Conservation (phyloP, 2,113 vertebrate genomes). For the Macaca fascicularis region DNA sequence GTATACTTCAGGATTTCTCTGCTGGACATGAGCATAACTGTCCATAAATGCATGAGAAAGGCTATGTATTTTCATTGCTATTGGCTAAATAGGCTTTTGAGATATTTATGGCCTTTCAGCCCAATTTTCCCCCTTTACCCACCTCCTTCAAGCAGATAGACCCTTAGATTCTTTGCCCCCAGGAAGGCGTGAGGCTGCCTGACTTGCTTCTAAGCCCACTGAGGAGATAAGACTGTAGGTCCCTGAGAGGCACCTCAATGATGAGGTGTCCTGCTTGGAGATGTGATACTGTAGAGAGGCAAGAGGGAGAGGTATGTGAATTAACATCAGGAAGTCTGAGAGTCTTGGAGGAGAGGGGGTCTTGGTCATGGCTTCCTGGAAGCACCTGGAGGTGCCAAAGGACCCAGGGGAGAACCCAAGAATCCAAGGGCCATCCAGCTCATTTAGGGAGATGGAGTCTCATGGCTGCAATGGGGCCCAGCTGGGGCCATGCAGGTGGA, state of each 20-base stretch:
- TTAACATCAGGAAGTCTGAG: not conserved
- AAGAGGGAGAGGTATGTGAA: not conserved
- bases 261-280: not conserved
- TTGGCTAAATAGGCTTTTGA: not conserved
- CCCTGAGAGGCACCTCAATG: not conserved
- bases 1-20: not conserved
- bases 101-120: not conserved
- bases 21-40: not conserved
- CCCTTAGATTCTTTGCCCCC: not conserved
- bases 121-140: not conserved
- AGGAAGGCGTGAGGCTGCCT: not conserved
- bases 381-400: not conserved
- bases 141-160: not conserved
- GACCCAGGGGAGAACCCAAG: not conserved
- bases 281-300: not conserved
- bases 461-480: no score
- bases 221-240: not conserved
- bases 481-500: not conserved
- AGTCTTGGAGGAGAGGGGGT: not conserved
- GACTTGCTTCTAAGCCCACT: not conserved
- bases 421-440: not conserved
- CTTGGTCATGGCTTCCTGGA: not conserved
- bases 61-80: not conserved
- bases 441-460: not conserved
- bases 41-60: not conserved